phyloP scores from a whole-genome alignment of 2,113 vertebrate species.

The Anthoscopus minutus region DNA sequence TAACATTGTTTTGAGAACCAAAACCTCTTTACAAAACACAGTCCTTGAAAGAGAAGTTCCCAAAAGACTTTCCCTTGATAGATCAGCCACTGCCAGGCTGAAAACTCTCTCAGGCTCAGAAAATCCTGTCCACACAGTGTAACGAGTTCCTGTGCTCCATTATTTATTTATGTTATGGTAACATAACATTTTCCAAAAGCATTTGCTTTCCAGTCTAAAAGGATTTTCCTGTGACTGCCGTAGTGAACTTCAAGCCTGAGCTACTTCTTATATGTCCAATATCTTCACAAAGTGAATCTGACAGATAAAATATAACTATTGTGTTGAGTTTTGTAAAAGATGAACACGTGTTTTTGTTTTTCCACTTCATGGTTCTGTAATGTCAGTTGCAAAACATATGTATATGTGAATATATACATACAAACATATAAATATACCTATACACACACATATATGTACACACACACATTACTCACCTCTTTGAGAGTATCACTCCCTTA shows the following conservation, averaged over 20 bases:
- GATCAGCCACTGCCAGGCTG: too few relatives aligned
- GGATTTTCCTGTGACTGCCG: background rate
- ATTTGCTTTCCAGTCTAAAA: background rate
- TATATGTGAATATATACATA: too few relatives aligned
- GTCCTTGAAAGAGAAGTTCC: too few relatives aligned
- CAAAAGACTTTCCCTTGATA: too few relatives aligned
- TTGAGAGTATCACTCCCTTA: background rate
- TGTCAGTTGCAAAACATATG: background rate
- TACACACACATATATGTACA: background rate
- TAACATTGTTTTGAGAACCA: too few relatives aligned
- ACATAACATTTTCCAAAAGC: background rate
- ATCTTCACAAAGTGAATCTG: background rate
- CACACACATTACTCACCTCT: background rate
- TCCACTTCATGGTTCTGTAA: background rate
- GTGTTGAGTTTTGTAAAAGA: background rate
- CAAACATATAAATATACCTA: background rate
- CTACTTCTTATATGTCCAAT: background rate
- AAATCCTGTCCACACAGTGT: too few relatives aligned
- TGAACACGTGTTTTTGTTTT: background rate
- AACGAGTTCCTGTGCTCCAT: background rate
- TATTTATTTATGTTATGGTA: background rate
- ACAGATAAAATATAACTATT: background rate
- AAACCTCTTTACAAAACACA: too few relatives aligned
- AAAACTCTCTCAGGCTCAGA: too few relatives aligned
- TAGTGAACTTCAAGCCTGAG: background rate